Percentiles rank a stretch among this genome's conserved stretches.
Conservation (phyloP, 2,888 invertebrate genomes). For the Drosophila diplacantha region DNA sequence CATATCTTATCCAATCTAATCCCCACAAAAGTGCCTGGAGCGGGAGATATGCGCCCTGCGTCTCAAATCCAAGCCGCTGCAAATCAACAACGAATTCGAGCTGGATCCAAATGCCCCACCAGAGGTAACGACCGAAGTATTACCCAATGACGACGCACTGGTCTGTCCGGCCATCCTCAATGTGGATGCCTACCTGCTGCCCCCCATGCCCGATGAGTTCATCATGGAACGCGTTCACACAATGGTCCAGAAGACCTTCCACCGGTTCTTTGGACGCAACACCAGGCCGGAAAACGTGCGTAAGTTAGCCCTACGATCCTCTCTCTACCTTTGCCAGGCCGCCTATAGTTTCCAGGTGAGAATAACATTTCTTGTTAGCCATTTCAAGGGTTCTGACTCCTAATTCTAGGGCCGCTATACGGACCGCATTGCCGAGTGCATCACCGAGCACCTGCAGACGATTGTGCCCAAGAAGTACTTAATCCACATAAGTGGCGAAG, state of each 20-base stretch:
- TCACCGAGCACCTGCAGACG: conserved; percentile 70
- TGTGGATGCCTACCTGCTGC: conserved; percentile 64
- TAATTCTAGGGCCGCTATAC: conserved; percentile 67
- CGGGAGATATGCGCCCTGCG: conserved; percentile 75
- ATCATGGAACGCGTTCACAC: conserved; percentile 73
- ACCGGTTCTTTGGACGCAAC: conserved; percentile 61
- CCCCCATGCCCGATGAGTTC: conserved; percentile 71
- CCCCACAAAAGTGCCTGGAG: conserved; percentile 65
- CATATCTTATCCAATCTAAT: neutral
- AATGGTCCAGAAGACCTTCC: conserved; percentile 72
- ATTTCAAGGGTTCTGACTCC: neutral
- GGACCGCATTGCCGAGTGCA: conserved; percentile 72
- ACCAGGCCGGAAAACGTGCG: conserved; percentile 68
- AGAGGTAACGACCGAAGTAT: conserved; percentile 44
- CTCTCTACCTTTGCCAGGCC: conserved; percentile 74
- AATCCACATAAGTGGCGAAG: conserved; percentile 65
- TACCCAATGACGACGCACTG: conserved; percentile 51
- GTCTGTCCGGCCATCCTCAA: conserved; percentile 66
- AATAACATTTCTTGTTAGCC: accelerated
- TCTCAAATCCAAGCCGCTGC: conserved; percentile 74
- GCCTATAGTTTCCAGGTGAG: conserved; percentile 70
- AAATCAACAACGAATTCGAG: conserved; percentile 56
- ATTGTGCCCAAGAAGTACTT: conserved; percentile 75
- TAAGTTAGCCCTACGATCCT: conserved; percentile 70
- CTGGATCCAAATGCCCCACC: conserved; percentile 28